A percentile compares a stretch with the other conserved stretches of the same genome.
These are phyloP conservation scores for Danio tinwini DNA, from an alignment of 2,797 vertebrate species.

Conservation along the genomic window DNA sequence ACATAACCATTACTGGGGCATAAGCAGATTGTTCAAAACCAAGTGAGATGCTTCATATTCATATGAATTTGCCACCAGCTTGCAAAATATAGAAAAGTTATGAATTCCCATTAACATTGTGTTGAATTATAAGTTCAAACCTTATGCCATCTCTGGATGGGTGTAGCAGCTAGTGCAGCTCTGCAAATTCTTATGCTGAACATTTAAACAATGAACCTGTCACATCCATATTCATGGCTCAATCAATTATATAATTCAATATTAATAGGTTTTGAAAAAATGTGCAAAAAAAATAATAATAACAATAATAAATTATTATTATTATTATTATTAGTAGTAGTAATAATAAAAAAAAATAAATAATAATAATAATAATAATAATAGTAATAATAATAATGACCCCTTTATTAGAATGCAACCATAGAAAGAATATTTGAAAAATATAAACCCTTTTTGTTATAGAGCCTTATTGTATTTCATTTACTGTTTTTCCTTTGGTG, in stretches of 20 bases:
- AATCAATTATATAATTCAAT: neutral
- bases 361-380: neutral
- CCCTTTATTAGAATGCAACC: neutral
- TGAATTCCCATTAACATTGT: neutral
- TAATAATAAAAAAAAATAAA: too few species aligned
- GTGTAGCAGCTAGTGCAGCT: neutral
- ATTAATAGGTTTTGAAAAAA: neutral
- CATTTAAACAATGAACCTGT: neutral
- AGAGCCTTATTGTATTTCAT: conserved; percentile 36
- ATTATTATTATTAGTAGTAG: too few species aligned
- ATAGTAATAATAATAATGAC: neutral
- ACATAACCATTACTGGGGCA: neutral
- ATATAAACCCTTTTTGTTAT: neutral
- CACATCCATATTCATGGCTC: neutral
- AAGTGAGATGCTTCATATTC: neutral
- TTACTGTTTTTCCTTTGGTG: conserved; percentile 21
- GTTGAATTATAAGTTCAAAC: neutral
- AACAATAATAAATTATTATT: too few species aligned
- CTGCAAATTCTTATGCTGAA: neutral
- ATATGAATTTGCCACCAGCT: neutral
- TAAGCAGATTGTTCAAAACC: neutral
- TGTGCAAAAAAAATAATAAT: too few species aligned
- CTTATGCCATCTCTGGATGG: neutral
- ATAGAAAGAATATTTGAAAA: too few species aligned
- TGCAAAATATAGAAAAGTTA: neutral